Evolutionary conservation across 2,113 vertebrate genomes (phyloP).

Genomic region (Oreochromis niloticus): DNA sequence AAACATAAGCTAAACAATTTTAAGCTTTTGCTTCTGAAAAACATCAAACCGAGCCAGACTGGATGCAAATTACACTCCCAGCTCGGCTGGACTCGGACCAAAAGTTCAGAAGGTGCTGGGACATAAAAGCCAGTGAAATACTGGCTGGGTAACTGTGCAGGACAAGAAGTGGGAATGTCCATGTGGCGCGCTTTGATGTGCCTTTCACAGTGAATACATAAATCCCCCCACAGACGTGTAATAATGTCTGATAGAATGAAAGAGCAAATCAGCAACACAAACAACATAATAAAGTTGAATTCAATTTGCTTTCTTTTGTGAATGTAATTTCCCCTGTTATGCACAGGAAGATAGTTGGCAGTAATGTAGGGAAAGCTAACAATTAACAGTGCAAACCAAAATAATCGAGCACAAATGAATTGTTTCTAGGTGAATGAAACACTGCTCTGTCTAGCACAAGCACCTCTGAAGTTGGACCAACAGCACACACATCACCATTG

Average conservation of each 20-base stretch:
- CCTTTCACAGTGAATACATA: background rate
- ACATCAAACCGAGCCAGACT: background rate
- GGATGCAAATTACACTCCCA: slow-evolving; percentile 30
- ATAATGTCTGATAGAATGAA: background rate
- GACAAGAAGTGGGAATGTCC: background rate
- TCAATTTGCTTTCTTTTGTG: background rate
- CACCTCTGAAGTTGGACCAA: background rate
- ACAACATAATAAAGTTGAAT: background rate
- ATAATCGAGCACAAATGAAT: background rate
- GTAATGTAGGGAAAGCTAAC: background rate
- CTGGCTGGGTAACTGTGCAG: background rate
- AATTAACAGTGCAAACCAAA: background rate
- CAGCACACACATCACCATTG: background rate
- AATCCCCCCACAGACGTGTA: background rate
- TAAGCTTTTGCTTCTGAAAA: background rate
- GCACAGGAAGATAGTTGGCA: background rate
- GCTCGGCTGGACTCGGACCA: background rate
- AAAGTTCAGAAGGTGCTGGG: background rate
- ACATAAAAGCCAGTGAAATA: slow-evolving; percentile 4
- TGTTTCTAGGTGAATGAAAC: background rate
- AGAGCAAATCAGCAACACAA: background rate
- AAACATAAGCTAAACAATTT: background rate
- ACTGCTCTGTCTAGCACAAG: background rate
- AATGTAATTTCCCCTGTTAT: background rate
- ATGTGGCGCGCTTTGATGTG: background rate